A percentile compares a stretch with the other conserved stretches of the same genome.
Evolutionary conservation across 2,113 vertebrate genomes (phyloP).

Genomic region (Trochalopteron elliotii): DNA sequence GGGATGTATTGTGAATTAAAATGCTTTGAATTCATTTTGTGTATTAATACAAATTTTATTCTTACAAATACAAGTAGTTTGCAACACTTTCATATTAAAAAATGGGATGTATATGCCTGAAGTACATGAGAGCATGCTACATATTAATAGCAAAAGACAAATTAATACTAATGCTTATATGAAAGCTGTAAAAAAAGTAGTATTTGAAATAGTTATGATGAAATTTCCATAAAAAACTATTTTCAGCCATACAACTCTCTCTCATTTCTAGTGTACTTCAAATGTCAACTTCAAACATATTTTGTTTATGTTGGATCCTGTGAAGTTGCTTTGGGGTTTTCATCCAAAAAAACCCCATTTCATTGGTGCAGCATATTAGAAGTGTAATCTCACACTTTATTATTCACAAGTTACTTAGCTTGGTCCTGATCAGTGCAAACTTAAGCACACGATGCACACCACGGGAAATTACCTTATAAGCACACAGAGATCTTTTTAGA

Average conservation of each 20-base stretch:
- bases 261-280: not conserved
- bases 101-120: not conserved
- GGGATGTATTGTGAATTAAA: not conserved
- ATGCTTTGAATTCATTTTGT: not conserved
- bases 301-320: not conserved
- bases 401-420: not conserved
- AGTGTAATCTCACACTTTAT: not conserved
- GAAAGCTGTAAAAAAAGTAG: not conserved
- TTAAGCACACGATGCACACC: not conserved
- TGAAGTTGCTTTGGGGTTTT: not conserved
- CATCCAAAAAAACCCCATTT: not conserved
- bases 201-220: not conserved
- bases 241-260: not conserved
- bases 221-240: not conserved
- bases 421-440: not conserved
- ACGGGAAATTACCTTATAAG: not conserved
- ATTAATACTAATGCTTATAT: not conserved
- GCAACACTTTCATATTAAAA: not conserved
- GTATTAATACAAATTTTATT: not conserved
- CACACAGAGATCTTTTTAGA: not conserved
- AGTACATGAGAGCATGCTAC: not conserved
- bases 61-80: not conserved
- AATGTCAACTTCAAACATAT: not conserved
- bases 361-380: not conserved
- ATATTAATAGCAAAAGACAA: not conserved